Evolutionary conservation across 2,113 vertebrate genomes (phyloP).

Genomic region (Nycticryphes semicollaris): DNA sequence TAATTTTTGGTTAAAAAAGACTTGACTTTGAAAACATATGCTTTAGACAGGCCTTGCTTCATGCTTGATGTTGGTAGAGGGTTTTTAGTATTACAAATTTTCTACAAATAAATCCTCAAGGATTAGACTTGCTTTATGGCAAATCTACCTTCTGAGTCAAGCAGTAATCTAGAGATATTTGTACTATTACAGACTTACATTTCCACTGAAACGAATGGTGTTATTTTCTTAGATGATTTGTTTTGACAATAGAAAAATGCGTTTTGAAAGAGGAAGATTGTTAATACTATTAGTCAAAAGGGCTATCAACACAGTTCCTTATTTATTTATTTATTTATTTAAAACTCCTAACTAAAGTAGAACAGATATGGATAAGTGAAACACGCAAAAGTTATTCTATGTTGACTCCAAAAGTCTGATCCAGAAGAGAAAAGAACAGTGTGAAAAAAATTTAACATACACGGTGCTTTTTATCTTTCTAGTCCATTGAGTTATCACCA

Average conservation of each 20-base stretch:
- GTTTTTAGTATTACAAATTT: constrained; percentile 29
- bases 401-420: not conserved
- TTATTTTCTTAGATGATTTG: constrained; percentile 9
- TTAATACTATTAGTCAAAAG: not conserved
- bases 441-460: not conserved
- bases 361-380: not conserved
- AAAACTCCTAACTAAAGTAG: not conserved
- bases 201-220: constrained; percentile 15
- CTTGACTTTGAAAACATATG: not conserved
- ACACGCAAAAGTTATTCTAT: not conserved
- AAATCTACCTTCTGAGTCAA: constrained; percentile 42
- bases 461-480: not conserved
- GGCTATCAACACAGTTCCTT: not conserved
- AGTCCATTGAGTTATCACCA: no score
- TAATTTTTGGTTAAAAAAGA: not conserved
- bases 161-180: constrained; percentile 33
- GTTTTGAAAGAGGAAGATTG: not conserved
- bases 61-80: constrained; percentile 23
- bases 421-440: not conserved
- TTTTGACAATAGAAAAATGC: not conserved
- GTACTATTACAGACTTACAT: constrained; percentile 14
- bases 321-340: not conserved
- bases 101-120: constrained; percentile 40
- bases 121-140: constrained; percentile 50
- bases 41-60: constrained; percentile 22